A percentile compares a stretch with the other conserved stretches of the same genome.
These are phyloP conservation scores for Pristionchus maxplancki DNA, from an alignment of 2,888 invertebrate genomes.

Conservation along the genomic window DNA sequence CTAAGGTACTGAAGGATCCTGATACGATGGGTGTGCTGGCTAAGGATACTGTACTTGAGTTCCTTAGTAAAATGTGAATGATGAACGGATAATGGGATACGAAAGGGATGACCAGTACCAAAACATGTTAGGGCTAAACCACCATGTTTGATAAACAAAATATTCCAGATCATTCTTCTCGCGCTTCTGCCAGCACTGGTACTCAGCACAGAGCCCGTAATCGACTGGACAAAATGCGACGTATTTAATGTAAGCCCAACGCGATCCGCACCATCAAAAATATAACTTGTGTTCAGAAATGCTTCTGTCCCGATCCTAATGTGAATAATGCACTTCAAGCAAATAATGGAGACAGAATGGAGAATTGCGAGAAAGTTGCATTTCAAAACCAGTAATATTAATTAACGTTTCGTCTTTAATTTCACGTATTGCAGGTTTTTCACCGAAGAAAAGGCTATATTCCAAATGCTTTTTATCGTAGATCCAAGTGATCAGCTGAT, in stretches of 20 bases:
- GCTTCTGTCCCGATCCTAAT: neutral
- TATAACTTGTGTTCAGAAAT: neutral
- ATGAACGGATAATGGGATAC: no score
- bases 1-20: no score
- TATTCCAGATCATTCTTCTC: neutral
- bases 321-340: neutral
- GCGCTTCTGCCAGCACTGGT: neutral
- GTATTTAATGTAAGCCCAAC: no score
- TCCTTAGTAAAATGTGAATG: no score
- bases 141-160: no score
- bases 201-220: neutral
- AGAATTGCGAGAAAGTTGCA: neutral
- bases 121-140: no score
- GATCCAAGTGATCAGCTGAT: no score
- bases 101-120: no score
- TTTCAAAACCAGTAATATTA: neutral
- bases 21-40: no score
- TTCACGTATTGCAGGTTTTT: neutral
- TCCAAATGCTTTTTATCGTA: no score
- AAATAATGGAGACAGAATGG: neutral
- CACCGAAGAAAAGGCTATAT: neutral
- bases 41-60: no score
- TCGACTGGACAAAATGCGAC: neutral
- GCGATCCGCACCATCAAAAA: no score
- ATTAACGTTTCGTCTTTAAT: neutral